Conservation (phyloP, 2,113 vertebrate species). For the Agapornis roseicollis region DNA sequence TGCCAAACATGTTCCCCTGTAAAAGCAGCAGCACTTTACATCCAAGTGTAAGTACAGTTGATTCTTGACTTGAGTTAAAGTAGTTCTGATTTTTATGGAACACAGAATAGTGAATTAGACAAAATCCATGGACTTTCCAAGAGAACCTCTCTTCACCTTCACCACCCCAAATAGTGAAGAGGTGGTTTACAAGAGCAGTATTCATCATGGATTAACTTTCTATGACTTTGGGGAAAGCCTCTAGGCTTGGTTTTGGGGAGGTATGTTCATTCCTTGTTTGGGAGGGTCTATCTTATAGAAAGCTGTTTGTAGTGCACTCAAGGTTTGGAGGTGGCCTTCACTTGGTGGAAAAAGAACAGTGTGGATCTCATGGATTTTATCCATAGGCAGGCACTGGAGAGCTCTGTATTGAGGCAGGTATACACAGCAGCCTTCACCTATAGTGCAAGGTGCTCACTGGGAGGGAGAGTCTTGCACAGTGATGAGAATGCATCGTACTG, state of each 20-base stretch:
- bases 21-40: not conserved
- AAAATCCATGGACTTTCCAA: not conserved
- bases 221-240: not conserved
- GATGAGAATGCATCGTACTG: accelerated
- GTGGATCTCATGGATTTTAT: not conserved
- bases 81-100: not conserved
- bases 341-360: not conserved
- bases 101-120: not conserved
- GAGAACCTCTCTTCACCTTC: not conserved
- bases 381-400: not conserved
- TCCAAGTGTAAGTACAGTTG: not conserved
- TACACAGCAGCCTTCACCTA: not conserved
- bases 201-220: not conserved
- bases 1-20: not conserved
- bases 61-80: not conserved
- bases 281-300: not conserved
- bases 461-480: not conserved
- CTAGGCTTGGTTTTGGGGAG: not conserved
- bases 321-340: not conserved
- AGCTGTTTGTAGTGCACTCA: not conserved
- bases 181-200: not conserved
- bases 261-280: not conserved
- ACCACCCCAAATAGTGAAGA: not conserved
- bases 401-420: not conserved
- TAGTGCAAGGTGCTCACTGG: accelerated